A percentile compares a stretch with the other conserved stretches of the same genome.
Conservation (phyloP, 1,140 invertebrate genomes). For the Drosophila arizonae region DNA sequence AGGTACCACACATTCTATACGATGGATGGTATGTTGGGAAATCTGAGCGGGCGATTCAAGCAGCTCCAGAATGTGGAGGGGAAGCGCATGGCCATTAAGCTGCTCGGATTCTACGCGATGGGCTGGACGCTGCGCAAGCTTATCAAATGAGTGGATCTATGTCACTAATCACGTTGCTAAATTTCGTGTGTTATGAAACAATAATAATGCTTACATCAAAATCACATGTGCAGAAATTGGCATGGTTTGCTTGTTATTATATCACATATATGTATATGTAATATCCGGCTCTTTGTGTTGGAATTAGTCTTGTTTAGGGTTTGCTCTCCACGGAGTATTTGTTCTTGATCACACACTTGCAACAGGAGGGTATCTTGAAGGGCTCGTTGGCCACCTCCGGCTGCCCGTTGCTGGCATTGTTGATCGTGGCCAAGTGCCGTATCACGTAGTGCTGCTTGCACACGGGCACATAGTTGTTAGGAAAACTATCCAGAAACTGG, state of each 20-base stretch:
- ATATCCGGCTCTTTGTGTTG: background rate
- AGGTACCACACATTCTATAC: no score
- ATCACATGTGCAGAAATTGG: constrained; percentile 55
- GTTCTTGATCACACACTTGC: constrained; percentile 84
- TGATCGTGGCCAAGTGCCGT: constrained; percentile 57
- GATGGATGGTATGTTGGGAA: constrained; percentile 59
- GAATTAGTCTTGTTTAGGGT: constrained; percentile 10
- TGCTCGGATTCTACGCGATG: constrained; percentile 68
- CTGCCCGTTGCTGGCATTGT: constrained; percentile 35
- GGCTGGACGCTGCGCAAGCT: constrained; percentile 65
- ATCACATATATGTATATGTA: no score
- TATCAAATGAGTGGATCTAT: constrained; percentile 43
- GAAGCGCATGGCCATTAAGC: constrained; percentile 62
- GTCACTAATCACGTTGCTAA: background rate
- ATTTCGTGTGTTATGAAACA: constrained; percentile 2
- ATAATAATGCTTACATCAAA: constrained; percentile 55
- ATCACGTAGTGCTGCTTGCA: constrained; percentile 86
- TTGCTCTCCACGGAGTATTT: constrained; percentile 21
- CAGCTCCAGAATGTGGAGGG: constrained; percentile 44
- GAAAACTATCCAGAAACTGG: constrained; percentile 80
- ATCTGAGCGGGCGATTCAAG: constrained; percentile 52
- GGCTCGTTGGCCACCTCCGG: constrained; percentile 49
- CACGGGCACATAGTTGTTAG: constrained; percentile 83
- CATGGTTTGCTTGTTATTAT: background rate
- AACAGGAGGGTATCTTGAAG: constrained; percentile 86